Evolutionary conservation across 2,888 invertebrate species (phyloP), one percentile per base, ranked within the genome.

Genomic region (Chloroclysta siterata): DNA sequence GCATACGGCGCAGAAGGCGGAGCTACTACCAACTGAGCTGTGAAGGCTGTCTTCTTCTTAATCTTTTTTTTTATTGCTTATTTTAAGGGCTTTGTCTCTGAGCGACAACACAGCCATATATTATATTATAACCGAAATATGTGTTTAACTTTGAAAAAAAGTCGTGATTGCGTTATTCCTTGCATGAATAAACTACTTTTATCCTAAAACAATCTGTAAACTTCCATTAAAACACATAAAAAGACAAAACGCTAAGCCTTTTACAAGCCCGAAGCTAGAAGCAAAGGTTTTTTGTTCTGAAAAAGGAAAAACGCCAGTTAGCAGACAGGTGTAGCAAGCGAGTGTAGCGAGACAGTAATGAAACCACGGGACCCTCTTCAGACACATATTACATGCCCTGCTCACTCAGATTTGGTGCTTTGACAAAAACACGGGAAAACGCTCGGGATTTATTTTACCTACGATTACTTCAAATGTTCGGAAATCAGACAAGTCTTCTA

Each of bases 381-480:
- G 65, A 59, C 64, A 70, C 67, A 67, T 72, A 72, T 72, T 70
- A 68, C 60, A 60, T 60, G 63, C 60, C 58, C 47, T 54, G 53
- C 51, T 60, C 61, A 63, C 62, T 63, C 66, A 60, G 70, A 71
- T 70, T 70, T 64, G 58, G 63, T 50, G 54, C 55, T 63, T 63
- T 60, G 62, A 66, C 65, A 65, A 62, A 51, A 64, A 60, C 17
- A 48, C 29, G 42, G 48, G 42, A 48, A 63, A 63, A 47, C 28
- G 44, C 55, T 14, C n/a, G 57, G 17, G 13, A 50, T 33, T 60
- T 41, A 51, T 44, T 42, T 10, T 17, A 28, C 13, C 33, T 17
- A 14, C 41, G 50, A 54, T 54, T 60, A 41, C 46, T n/a, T 36
- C 52, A 15, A 50, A 50, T 17, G 15, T 47, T 17, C 46, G 17